Evolutionary conservation across 2,797 vertebrate genomes (phyloP).

Genomic region (Botia kubotai): DNA sequence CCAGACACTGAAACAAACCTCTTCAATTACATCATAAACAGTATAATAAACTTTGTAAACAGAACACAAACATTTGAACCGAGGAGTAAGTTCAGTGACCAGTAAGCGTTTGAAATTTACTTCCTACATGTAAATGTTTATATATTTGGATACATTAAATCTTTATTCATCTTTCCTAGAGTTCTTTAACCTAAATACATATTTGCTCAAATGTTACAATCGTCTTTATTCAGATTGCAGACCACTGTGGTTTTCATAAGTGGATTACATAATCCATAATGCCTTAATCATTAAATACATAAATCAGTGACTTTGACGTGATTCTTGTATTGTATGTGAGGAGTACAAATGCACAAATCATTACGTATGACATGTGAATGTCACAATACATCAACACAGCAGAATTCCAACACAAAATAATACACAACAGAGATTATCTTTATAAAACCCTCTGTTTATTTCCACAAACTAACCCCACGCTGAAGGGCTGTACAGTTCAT

Average conservation of each 20-base stretch:
- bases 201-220: no score
- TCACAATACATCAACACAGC: background rate
- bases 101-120: background rate
- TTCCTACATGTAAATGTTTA: background rate
- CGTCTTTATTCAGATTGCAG: no score
- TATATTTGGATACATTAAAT: no score
- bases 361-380: background rate
- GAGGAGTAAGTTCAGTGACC: background rate
- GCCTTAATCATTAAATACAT: no score
- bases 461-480: constrained; percentile 2
- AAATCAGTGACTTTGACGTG: no score
- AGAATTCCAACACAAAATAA: background rate
- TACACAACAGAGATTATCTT: background rate
- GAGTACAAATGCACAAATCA: no score
- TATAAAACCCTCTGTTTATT: constrained; percentile 63
- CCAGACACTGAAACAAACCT: constrained; percentile 41
- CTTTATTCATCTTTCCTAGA: no score
- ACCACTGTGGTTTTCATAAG: no score
- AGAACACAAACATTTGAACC: background rate
- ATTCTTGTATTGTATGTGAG: no score
- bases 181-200: no score
- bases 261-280: no score
- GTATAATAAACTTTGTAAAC: no score
- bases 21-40: background rate
- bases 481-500: background rate